Evolutionary conservation across 2,113 vertebrate genomes (phyloP), one percentile per base, ranked within the genome.

Genomic region (Noturus placidus): DNA sequence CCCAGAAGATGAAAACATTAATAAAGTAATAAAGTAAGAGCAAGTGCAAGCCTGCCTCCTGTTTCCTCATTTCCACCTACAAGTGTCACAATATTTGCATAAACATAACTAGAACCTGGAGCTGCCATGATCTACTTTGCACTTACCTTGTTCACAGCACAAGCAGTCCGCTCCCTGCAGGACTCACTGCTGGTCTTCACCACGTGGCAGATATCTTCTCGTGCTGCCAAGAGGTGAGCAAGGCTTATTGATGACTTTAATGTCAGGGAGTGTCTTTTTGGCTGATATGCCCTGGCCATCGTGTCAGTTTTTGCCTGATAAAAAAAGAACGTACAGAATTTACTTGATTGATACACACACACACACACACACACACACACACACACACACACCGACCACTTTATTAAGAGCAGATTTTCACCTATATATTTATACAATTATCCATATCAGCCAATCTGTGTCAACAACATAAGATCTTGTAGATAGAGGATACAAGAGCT

Each of bases 261-360:
- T 83, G 94, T 95, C 85, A 99, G 88, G 0, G 94, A 95, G 13
- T 97, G 97, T 87, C 98, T 96, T 91, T 94, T 96, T 4, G 97
- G 97, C 93, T 99, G 98, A 91, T 99, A 99, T 87, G 95, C 96
- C 83, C 93, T 94, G 27, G 98, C 98, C 95, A 99, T 99, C 59
- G 95, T 95, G 93, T 99, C 98, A 92, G 96, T 97, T 93, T 94
- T 97, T 80, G 90, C 93, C 96, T 96, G 69, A 61, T 59, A 25
- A 89, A 27, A 27, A 70, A 61, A 54, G 70, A 57, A n/a, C 42
- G 67, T 89, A n/a, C 0, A 4, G 30, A 20, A 35, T 57, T 80
- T 35, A 57, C 9, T 80, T 22, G 27, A 17, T 11, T 79, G 27
- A n/a, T 52, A n/a, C 30, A n/a, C 17, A 30, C 27, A 35, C n/a